phyloP scores from a whole-genome alignment of 2,888 invertebrate species.

The Pollenia griseotomentosa region DNA sequence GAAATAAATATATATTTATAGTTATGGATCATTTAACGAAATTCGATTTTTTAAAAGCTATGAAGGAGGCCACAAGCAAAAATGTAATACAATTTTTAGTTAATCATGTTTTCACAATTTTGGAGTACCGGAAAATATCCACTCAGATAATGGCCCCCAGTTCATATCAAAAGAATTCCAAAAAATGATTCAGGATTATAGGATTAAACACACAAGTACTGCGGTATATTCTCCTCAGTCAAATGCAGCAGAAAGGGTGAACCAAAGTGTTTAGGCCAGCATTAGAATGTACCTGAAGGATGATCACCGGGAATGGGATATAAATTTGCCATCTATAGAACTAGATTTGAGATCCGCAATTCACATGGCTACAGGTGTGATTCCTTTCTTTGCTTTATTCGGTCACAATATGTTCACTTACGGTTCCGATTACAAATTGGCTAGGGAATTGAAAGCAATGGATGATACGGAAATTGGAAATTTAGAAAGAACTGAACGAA shows the following conservation, averaged over 20 bases:
- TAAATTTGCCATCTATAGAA: neutral
- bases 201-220: neutral
- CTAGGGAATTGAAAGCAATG: neutral
- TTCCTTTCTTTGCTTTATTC: neutral
- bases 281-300: neutral
- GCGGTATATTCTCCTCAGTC: neutral
- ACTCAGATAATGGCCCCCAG: neutral
- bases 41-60: conserved; percentile 7
- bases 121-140: conserved; percentile 26
- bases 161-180: neutral
- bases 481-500: neutral
- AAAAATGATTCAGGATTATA: neutral
- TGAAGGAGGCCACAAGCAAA: conserved; percentile 26
- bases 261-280: neutral
- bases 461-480: neutral
- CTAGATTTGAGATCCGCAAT: neutral
- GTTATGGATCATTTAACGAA: conserved; percentile 35
- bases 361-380: neutral
- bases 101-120: conserved; percentile 17
- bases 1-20: conserved; percentile 2
- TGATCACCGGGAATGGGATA: neutral
- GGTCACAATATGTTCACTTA: conserved; percentile 29
- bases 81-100: conserved; percentile 16
- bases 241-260: neutral
- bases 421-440: neutral